Conservation (phyloP, 2,113 vertebrate species). For the Ageneiosus marmoratus region DNA sequence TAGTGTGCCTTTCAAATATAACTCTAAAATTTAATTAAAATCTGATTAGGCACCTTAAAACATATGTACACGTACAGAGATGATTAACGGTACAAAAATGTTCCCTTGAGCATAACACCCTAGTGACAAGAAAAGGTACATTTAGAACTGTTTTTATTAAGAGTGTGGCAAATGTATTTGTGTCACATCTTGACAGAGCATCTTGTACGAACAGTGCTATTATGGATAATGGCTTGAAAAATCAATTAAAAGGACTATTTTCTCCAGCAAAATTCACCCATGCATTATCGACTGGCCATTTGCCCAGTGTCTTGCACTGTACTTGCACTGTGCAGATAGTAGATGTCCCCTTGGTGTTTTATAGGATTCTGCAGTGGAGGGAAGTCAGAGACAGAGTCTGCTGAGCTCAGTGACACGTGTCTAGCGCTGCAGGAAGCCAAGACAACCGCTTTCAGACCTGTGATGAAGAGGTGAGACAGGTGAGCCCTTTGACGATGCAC, state of each 20-base stretch:
- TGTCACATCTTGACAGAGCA: neutral
- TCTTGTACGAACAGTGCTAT: constrained; percentile 8
- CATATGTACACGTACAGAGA: neutral
- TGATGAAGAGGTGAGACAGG: constrained; percentile 87
- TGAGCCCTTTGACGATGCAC: constrained; percentile 58
- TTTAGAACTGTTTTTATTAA: neutral
- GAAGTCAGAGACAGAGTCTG: constrained; percentile 64
- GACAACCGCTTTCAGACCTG: constrained; percentile 84
- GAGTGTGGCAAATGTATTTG: neutral
- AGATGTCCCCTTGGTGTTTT: constrained; percentile 27
- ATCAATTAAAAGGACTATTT: neutral
- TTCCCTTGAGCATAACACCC: neutral
- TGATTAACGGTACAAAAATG: neutral
- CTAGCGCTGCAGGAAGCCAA: constrained; percentile 70
- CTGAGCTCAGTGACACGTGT: constrained; percentile 69
- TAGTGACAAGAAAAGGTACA: neutral
- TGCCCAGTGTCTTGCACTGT: neutral
- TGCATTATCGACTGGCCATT: neutral
- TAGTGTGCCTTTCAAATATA: neutral
- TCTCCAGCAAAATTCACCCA: neutral
- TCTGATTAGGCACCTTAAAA: neutral
- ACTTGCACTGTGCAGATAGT: constrained; percentile 10
- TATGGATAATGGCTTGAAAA: constrained; percentile 20
- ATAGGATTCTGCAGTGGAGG: constrained; percentile 69
- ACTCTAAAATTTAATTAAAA: neutral